A percentile compares a stretch with the other conserved stretches of the same genome.
phyloP scores from a whole-genome alignment of 2,113 vertebrate genomes.

The Sylvietta virens region DNA sequence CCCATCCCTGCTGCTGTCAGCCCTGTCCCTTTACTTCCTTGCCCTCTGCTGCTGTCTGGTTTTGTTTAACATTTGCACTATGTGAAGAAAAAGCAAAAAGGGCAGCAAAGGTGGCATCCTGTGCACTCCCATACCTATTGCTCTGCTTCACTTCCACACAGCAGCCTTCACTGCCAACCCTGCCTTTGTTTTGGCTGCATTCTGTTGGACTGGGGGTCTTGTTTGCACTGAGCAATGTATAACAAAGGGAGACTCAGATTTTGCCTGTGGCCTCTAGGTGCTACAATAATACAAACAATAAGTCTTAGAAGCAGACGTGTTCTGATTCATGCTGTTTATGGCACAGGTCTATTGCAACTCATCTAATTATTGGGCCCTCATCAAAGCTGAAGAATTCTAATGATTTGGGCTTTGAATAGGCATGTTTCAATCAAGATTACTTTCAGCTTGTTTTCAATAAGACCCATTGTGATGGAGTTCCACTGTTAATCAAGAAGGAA shows the following conservation, averaged over 20 bases:
- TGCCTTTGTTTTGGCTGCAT: not conserved
- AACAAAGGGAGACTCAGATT: not conserved
- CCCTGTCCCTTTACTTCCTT: not conserved
- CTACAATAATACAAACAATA: constrained; percentile 51
- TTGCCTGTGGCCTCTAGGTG: constrained; percentile 41
- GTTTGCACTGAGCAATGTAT: not conserved
- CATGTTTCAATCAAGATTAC: constrained; percentile 13
- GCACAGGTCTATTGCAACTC: not conserved
- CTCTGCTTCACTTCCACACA: not conserved
- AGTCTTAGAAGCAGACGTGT: not conserved
- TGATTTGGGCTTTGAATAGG: not conserved
- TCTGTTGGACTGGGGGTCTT: not conserved
- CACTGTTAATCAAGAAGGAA: constrained; percentile 54
- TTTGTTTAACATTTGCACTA: not conserved
- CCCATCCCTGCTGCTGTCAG: not conserved
- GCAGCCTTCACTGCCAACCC: not conserved
- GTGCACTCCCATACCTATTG: not conserved
- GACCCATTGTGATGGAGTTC: constrained; percentile 35
- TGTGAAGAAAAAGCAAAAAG: not conserved
- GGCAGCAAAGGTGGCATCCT: not conserved
- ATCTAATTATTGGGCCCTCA: not conserved
- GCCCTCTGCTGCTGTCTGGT: not conserved
- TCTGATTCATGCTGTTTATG: not conserved
- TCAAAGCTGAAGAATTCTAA: not conserved
- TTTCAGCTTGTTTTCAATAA: constrained; percentile 45